Evolutionary conservation across 2,113 vertebrate genomes (phyloP), one percentile per base, ranked within the genome.

Genomic region (Ornithorhynchus anatinus): DNA sequence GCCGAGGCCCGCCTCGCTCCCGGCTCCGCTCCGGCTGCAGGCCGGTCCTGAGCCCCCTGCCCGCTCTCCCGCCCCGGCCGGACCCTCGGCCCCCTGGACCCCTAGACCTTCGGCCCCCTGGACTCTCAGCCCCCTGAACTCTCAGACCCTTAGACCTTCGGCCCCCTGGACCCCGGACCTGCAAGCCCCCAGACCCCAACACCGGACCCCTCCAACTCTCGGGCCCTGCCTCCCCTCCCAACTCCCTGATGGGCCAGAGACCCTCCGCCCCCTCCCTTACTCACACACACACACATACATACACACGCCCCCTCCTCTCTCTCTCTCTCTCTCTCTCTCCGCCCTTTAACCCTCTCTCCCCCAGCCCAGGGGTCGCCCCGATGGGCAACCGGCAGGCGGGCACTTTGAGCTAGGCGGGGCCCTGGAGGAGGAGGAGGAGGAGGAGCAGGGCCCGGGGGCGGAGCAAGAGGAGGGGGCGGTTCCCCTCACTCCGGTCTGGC

Each of bases 11-110:
- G 6, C 1, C 11, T 3, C 29, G 48, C 19, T 3, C 54, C 76
- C 35, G 61, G 89, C 75, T 89, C 84, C 54, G 39, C 85, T 20
- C 50, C 38, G 2, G 89, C 40, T 77, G 86, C 80, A 91, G 79
- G 66, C 92, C 92, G 12, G 12, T 16, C 20, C 10, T 11, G 19
- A 13, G 22, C 19, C 33, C 92, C 89, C 90, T 3, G 90, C 84
- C 73, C 91, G 72, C 84, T 92, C 89, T 62, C 92, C 92, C 4
- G 57, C 48, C 58, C 59, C 6, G 14, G 50, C 35, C 54, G 42
- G 27, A 9, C 2, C 5, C 45, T 43, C 51, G 29, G 52, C 60
- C 32, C 9, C 31, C 17, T 36, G n/a, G n/a, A n/a, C n/a, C n/a
- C n/a, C n/a, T n/a, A n/a, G n/a, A n/a, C n/a, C n/a, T n/a, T n/a